phyloP scores from a whole-genome alignment of 1,140 invertebrate genomes.

The Melipona quadrifasciata region DNA sequence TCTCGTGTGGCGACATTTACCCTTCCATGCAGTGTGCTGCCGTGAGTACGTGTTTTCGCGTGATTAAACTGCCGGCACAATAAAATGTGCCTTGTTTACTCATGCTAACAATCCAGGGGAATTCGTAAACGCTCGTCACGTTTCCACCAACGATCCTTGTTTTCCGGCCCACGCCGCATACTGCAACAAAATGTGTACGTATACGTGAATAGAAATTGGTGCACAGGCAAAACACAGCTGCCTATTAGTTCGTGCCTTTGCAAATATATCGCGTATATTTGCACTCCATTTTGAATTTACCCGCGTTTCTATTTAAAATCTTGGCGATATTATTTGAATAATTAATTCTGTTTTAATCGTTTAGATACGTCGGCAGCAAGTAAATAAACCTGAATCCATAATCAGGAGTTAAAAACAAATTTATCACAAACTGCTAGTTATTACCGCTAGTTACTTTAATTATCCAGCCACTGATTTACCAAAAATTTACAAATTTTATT shows the following conservation, averaged over 20 bases:
- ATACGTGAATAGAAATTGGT: background rate
- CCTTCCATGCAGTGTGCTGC: constrained; percentile 85
- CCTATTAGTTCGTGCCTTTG: background rate
- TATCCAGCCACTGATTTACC: background rate
- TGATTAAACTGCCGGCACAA: constrained; percentile 88
- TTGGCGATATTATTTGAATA: background rate
- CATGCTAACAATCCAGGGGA: constrained; percentile 89
- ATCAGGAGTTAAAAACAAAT: background rate
- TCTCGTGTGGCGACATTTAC: constrained; percentile 72
- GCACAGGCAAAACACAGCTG: background rate
- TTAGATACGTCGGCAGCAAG: background rate
- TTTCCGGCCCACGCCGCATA: constrained; percentile 86
- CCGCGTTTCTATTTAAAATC: too few species aligned
- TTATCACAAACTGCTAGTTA: background rate
- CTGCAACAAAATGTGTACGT: constrained; percentile 75
- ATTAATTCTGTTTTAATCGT: background rate
- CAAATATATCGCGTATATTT: background rate
- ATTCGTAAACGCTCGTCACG: constrained; percentile 86
- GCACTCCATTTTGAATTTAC: background rate
- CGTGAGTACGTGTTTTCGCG: constrained; percentile 83
- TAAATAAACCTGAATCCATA: background rate
- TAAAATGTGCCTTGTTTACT: constrained; percentile 87
- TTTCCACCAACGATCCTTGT: constrained; percentile 88
- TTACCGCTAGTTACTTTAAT: background rate
- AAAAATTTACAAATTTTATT: background rate